A percentile compares a stretch with the other conserved stretches of the same genome.
Conservation (phyloP, 1,140 invertebrate genomes). For the Uloborus diversus region DNA sequence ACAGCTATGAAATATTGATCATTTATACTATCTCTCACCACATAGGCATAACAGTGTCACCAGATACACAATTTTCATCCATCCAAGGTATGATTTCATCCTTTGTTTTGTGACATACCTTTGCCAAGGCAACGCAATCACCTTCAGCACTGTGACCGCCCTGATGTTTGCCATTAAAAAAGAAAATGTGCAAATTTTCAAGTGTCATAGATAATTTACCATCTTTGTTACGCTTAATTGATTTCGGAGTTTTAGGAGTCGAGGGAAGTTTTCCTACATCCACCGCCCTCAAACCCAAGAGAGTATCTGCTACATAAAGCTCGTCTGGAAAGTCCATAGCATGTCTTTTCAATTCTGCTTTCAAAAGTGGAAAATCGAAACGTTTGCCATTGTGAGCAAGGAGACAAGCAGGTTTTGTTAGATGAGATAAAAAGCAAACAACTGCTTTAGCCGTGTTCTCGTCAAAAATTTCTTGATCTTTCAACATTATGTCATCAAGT, state of each 20-base stretch:
- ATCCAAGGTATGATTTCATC: constrained; percentile 34
- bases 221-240: neutral
- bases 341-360: constrained; percentile 23
- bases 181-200: constrained; percentile 21
- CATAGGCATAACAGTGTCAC: constrained; percentile 16
- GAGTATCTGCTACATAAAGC: constrained; percentile 31
- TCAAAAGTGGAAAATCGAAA: constrained; percentile 39
- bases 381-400: constrained; percentile 32
- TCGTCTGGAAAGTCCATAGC: constrained; percentile 1
- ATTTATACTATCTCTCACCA: too few relatives aligned
- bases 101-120: constrained; percentile 26
- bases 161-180: constrained; percentile 2
- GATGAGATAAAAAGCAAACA: constrained; percentile 26
- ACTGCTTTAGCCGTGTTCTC: constrained; percentile 9
- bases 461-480: constrained; percentile 19
- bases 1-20: too few relatives aligned
- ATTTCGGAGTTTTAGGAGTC: neutral
- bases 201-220: constrained; percentile 2
- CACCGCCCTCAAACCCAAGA: constrained; percentile 8
- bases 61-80: constrained; percentile 13
- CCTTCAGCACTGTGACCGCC: constrained; percentile 42
- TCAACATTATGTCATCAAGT: constrained; percentile 13
- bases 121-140: constrained; percentile 43
- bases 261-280: constrained; percentile 5
- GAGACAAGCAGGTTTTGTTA: constrained; percentile 30